A percentile compares a stretch with the other conserved stretches of the same genome.
These are phyloP conservation scores for Diabrotica balteata DNA, from an alignment of 2,888 invertebrate genomes.

Conservation along the genomic window DNA sequence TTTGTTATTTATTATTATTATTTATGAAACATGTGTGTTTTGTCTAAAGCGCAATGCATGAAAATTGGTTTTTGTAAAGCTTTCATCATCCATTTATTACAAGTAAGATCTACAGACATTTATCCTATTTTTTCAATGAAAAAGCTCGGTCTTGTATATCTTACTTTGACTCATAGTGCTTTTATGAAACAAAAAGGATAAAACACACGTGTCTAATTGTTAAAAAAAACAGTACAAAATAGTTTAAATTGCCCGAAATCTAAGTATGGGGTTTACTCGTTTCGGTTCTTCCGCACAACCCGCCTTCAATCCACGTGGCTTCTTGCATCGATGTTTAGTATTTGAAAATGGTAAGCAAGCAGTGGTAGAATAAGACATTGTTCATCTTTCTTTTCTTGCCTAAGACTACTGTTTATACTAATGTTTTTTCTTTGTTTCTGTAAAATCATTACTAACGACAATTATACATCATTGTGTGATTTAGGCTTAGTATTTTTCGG, in stretches of 20 bases:
- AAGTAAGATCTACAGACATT: slow-evolving; percentile 9
- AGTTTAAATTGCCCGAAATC: slow-evolving; percentile 14
- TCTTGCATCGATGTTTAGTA: slow-evolving; percentile 16
- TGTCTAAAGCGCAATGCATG: slow-evolving; percentile 33
- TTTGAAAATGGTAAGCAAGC: slow-evolving; percentile 37
- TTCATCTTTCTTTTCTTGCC: slow-evolving; percentile 4
- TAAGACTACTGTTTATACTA: background rate
- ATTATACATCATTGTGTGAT: background rate
- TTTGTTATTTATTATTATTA: slow-evolving; percentile 1
- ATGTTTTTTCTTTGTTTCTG: background rate
- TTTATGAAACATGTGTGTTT: slow-evolving; percentile 39
- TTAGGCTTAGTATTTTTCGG: too few relatives aligned
- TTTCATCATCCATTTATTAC: slow-evolving; percentile 14
- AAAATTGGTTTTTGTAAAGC: slow-evolving; percentile 14
- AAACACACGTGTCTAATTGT: slow-evolving; percentile 33
- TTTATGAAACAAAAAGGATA: slow-evolving; percentile 13
- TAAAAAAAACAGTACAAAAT: slow-evolving; percentile 18
- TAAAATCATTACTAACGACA: background rate
- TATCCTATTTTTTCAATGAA: slow-evolving; percentile 8
- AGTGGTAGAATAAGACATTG: slow-evolving; percentile 1
- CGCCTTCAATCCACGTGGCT: slow-evolving; percentile 12
- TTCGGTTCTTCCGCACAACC: slow-evolving; percentile 6
- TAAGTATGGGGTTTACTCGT: slow-evolving; percentile 11
- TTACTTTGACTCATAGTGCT: slow-evolving; percentile 10
- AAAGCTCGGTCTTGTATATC: slow-evolving; percentile 16